Base-by-base conservation (phyloP, 2,113 vertebrate genomes). In the Phyllopteryx taeniolatus region DNA sequence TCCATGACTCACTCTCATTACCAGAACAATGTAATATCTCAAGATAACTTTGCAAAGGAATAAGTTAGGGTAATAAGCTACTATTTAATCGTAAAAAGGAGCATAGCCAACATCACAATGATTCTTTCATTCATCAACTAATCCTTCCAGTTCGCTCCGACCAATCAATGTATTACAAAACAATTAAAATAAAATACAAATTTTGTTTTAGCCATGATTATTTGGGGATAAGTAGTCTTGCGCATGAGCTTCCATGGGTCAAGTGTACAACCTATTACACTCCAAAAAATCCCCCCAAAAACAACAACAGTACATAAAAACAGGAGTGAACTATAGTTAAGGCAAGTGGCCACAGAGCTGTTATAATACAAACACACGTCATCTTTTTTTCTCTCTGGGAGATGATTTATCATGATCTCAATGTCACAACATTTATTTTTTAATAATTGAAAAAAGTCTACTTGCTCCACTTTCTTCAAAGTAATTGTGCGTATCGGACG, bases 271-370 rank as follows among this genome's bases (percentile, higher is more conserved):
- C 42, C 35, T 62, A 64, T 64, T n/a, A 61, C 31, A 44, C 20
- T 12, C 62, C 6, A 27, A 27, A 27, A 27, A 27, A 27, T 27
- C 14, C 15, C 14, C 54, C 14, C 27, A 15, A 70, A 68, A 8
- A 73, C 54, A 73, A 2, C 53, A 74, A 68, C 0, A 14, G 43
- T 20, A 51, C 60, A 35, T 5, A 2, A 59, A 75, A 59, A 43
- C 6, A 57, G 15, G 33, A 67, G 51, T 61, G 19, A 51, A 43
- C 56, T 33, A 33, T 62, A 44, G 42, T 79, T 82, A 88, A 86
- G 84, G 86, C 81, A 81, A 76, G 47, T 68, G 68, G 83, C 60
- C 59, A 71, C 44, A 65, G 15, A 22, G 33, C 49, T 63, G 65
- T 46, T 60, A 4, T 59, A 61, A 31, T 47, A 68, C 5, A 8